A percentile compares a stretch with the other conserved stretches of the same genome.
Conservation (phyloP, 2,113 vertebrate species). For the Apteryx owenii region DNA sequence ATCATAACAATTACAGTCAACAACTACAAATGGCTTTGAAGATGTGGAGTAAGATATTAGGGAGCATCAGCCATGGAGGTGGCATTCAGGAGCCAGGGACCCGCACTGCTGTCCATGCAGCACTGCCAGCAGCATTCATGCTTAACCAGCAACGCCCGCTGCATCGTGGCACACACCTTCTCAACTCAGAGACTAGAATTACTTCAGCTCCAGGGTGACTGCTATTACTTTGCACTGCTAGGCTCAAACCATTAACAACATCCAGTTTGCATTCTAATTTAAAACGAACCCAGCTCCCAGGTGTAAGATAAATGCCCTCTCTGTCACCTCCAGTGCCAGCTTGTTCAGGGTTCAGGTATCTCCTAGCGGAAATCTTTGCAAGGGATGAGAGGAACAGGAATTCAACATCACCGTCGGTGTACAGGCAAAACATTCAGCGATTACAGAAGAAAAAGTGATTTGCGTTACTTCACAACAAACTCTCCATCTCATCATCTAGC, state of each 20-base stretch:
- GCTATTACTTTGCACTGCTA: not conserved
- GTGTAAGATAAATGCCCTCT: not conserved
- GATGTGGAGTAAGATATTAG: not conserved
- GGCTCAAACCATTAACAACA: not conserved
- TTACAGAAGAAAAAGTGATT: not conserved
- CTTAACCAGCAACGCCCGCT: not conserved
- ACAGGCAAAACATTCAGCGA: not conserved
- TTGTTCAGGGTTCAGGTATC: rapidly evolving
- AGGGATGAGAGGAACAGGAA: not conserved
- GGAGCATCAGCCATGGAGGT: not conserved
- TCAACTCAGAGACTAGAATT: not conserved
- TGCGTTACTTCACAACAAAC: not conserved
- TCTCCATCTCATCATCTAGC: not conserved
- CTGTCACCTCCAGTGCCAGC: not conserved
- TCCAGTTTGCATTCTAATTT: not conserved
- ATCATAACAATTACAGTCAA: not conserved
- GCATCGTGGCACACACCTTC: not conserved
- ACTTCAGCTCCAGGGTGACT: not conserved
- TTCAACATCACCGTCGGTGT: rapidly evolving
- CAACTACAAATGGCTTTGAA: not conserved
- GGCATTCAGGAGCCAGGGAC: not conserved
- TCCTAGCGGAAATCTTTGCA: not conserved
- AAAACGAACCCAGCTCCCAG: not conserved
- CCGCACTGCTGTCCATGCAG: rapidly evolving
- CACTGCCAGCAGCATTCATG: not conserved